Evolutionary conservation across 2,888 invertebrate species (phyloP), one percentile per base, ranked within the genome.

Genomic region (Andrena bucephala): DNA sequence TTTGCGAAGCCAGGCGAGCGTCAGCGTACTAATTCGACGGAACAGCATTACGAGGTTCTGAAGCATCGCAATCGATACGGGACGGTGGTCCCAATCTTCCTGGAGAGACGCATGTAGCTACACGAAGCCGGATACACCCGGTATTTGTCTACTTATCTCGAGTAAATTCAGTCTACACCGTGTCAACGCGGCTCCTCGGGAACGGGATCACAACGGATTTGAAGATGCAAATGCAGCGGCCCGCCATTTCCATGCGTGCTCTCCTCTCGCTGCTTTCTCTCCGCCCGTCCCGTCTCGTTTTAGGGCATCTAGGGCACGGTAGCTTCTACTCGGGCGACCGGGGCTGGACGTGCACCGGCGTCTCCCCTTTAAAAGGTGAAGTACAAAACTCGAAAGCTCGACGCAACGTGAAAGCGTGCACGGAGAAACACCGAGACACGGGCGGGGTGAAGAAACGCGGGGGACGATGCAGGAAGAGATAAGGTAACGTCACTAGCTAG

Each of bases 61-160:
- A 77, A 63, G 73, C 82, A 73, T 57, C 70, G 79, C 75, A 79
- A 84, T 86, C 79, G 86, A 79, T 70, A 80, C 77, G 60, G 67
- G 42, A 70, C 31, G 57, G 79, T 73, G 67, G 76, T 70, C 85
- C 72, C 68, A 74, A 74, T 78, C 78, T 83, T 82, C 82, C 83
- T 16, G 67, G 60, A 42, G 70, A 54, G 69, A 60, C 67, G 77
- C 80, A 79, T 81, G 77, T 85, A 84, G 36, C 81, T 63, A 27
- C 80, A 72, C 60, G 79, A 73, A 78, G 76, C 54, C 71, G 79
- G 69, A 80, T 80, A 77, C 74, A 76, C 48, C 50, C 67, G 77
- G 86, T 88, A 86, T 88, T 88, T 88, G 88, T 88, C 86, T 86
- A 86, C 88, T 88, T 88, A 88, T 88, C 88, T 84, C 75, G 81